Evolutionary conservation across 2,888 invertebrate species (phyloP).

Genomic region (Thereva unica): DNA sequence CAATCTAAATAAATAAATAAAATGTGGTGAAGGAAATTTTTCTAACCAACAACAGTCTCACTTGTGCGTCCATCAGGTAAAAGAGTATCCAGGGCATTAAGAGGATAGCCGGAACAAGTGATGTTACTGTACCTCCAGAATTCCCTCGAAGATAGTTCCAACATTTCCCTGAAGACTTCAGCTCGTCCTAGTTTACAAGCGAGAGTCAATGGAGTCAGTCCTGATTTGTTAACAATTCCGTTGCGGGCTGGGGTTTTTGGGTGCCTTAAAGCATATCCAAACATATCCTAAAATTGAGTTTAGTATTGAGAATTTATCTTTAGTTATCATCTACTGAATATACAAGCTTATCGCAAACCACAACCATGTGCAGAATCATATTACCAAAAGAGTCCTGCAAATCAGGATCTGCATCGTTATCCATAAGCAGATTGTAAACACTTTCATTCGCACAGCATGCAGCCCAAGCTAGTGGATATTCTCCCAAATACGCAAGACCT

Average conservation of each 20-base stretch:
- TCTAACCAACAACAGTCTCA: constrained; percentile 55
- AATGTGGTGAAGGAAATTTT: background rate
- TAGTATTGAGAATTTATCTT: background rate
- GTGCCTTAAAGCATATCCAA: constrained; percentile 94
- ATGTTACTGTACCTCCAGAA: constrained; percentile 99
- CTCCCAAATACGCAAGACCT: constrained; percentile 95
- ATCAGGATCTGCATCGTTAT: constrained; percentile 93
- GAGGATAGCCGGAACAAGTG: constrained; percentile 95
- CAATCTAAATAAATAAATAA: constrained; percentile 72
- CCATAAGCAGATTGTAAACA: constrained; percentile 92
- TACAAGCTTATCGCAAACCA: constrained; percentile 95
- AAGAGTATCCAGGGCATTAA: constrained; percentile 94
- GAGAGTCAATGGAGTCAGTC: constrained; percentile 92
- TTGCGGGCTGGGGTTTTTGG: constrained; percentile 92
- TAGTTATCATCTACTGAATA: constrained; percentile 45
- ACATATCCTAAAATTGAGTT: constrained; percentile 80
- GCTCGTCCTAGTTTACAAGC: constrained; percentile 96
- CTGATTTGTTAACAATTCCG: constrained; percentile 84
- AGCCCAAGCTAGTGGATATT: constrained; percentile 96
- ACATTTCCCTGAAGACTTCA: constrained; percentile 96
- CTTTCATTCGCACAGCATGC: constrained; percentile 97
- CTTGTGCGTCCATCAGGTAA: constrained; percentile 94
- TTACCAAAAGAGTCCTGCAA: constrained; percentile 96
- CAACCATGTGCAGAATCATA: constrained; percentile 99
- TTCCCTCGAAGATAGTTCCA: constrained; percentile 91